Evolutionary conservation across 2,797 vertebrate genomes (phyloP).

Genomic region (Lagodon rhomboides): DNA sequence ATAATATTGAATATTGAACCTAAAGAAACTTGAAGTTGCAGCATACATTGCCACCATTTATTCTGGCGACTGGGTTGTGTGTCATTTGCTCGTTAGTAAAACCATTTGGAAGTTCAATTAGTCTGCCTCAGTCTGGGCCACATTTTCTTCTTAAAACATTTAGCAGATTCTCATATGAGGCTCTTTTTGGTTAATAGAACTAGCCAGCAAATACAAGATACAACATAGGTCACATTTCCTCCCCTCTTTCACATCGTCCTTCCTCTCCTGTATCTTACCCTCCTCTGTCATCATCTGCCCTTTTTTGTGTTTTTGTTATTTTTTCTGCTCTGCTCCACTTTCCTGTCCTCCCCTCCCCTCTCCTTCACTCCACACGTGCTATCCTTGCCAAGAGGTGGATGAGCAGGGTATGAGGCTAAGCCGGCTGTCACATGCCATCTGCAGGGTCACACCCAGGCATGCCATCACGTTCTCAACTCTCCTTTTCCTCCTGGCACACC

Average conservation of each 20-base stretch:
- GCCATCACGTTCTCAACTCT: constrained; percentile 61
- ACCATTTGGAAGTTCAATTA: constrained; percentile 33
- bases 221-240: not conserved
- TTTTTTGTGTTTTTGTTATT: constrained; percentile 20
- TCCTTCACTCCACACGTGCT: constrained; percentile 5
- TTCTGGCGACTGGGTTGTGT: too few species aligned
- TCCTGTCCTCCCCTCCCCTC: constrained; percentile 11
- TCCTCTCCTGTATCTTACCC: constrained; percentile 11
- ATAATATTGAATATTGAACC: too few species aligned
- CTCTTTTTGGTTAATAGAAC: not conserved
- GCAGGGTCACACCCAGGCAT: constrained; percentile 52
- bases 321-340: constrained; percentile 24
- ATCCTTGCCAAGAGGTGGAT: constrained; percentile 64
- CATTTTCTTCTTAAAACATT: constrained; percentile 3
- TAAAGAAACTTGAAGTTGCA: too few species aligned
- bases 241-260: not conserved
- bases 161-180: not conserved
- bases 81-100: constrained; percentile 19
- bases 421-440: constrained; percentile 75
- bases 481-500: constrained; percentile 37
- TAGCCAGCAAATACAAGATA: not conserved
- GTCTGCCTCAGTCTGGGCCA: not conserved
- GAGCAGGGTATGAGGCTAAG: constrained; percentile 65
- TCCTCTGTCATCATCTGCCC: constrained; percentile 3
- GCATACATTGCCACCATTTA: too few species aligned